Conservation (phyloP, 2,888 invertebrate genomes). For the Polydrusus cervinus region DNA sequence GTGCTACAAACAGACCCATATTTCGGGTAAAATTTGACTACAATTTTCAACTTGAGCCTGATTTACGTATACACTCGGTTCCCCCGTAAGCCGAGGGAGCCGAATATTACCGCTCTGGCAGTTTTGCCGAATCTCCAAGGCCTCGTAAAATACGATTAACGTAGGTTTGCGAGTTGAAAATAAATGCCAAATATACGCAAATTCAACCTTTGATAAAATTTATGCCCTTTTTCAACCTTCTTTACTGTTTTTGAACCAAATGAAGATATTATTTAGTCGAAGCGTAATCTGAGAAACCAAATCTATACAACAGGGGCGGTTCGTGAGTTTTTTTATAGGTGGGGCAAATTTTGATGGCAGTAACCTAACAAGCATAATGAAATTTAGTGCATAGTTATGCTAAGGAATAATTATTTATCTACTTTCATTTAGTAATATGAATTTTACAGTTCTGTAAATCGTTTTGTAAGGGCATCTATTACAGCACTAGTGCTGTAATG, state of each 20-base stretch:
- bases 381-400: too few species aligned
- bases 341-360: too few species aligned
- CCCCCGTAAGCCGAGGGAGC: conserved; percentile 6
- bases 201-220: conserved; percentile 29
- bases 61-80: conserved; percentile 34
- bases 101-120: conserved; percentile 38
- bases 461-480: too few species aligned
- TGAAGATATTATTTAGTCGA: too few species aligned
- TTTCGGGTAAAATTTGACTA: conserved; percentile 36
- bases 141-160: conserved; percentile 45
- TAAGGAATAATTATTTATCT: too few species aligned
- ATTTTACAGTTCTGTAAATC: too few species aligned
- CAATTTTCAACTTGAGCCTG: conserved; percentile 34
- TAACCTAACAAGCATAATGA: too few species aligned
- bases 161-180: conserved; percentile 16
- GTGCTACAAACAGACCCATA: background rate
- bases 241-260: conserved; percentile 3
- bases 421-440: too few species aligned
- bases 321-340: too few species aligned
- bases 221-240: conserved; percentile 26
- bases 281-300: too few species aligned
- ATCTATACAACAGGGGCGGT: too few species aligned
- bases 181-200: conserved; percentile 42
- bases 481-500: too few species aligned
- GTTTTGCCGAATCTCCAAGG: conserved; percentile 41